phyloP scores from a whole-genome alignment of 2,113 vertebrate genomes.

The Arvicanthis niloticus region DNA sequence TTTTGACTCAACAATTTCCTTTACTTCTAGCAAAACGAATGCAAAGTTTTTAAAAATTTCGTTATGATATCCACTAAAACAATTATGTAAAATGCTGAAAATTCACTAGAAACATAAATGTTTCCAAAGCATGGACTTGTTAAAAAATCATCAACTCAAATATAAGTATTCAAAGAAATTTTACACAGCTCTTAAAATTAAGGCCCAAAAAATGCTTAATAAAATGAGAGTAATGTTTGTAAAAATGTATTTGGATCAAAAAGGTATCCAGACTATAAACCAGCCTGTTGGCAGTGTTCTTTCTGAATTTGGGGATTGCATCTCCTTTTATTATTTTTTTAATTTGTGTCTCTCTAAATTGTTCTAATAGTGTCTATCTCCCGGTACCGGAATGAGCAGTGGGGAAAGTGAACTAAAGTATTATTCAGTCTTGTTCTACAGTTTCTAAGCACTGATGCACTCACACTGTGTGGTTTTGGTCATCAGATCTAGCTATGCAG shows the following conservation, averaged over 20 bases:
- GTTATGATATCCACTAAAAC: neutral
- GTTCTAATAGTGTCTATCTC: neutral
- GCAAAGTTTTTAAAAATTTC: neutral
- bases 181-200: neutral
- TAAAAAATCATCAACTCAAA: conserved; percentile 9
- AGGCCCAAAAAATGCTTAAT: neutral
- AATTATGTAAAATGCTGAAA: neutral
- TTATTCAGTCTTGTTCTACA: neutral
- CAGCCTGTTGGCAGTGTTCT: neutral
- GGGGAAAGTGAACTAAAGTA: neutral
- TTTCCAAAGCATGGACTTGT: neutral
- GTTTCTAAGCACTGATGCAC: neutral
- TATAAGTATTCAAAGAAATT: neutral
- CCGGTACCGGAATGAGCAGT: neutral
- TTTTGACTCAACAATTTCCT: conserved; percentile 25
- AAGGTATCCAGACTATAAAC: neutral
- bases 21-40: neutral
- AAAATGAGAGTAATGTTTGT: neutral
- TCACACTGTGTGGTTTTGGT: conserved; percentile 52
- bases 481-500: conserved; percentile 97
- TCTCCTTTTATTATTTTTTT: neutral
- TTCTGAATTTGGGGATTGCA: neutral
- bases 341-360: neutral
- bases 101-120: neutral
- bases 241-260: neutral